A percentile compares a stretch with the other conserved stretches of the same genome.
Conservation (phyloP, 2,113 vertebrate genomes). For the Strix uralensis region DNA sequence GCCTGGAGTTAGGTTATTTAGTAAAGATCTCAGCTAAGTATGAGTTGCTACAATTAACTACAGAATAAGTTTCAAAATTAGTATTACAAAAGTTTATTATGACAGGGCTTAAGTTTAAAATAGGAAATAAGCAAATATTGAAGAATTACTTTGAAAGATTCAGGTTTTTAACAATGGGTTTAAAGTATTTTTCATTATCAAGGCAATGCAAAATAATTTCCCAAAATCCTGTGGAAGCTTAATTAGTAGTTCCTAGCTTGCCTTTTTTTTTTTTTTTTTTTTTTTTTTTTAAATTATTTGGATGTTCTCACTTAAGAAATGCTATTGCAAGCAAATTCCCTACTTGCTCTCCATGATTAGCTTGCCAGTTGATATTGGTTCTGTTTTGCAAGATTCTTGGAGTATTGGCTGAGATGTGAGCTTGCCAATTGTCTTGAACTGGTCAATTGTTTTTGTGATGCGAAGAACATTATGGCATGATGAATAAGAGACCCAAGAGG, state of each 20-base stretch:
- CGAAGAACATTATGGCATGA: background rate
- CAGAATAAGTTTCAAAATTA: background rate
- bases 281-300: background rate
- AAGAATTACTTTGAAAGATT: background rate
- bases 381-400: background rate
- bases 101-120: background rate
- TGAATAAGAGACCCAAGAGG: slow-evolving; percentile 19
- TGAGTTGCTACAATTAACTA: background rate
- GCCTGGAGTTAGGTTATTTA: background rate
- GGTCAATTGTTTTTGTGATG: background rate
- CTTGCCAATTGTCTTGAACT: background rate
- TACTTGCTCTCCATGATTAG: background rate
- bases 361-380: background rate
- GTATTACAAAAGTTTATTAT: background rate
- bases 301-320: background rate
- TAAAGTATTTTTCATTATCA: background rate
- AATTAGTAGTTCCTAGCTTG: background rate
- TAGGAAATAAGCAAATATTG: background rate
- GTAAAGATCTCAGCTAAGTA: background rate
- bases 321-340: background rate
- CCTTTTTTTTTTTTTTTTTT: background rate
- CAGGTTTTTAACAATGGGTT: background rate
- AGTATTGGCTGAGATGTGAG: background rate
- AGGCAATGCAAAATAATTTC: background rate
- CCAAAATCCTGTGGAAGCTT: background rate